Base-by-base conservation (phyloP, 1,140 invertebrate genomes). In the Eupristina koningsbergeri region DNA sequence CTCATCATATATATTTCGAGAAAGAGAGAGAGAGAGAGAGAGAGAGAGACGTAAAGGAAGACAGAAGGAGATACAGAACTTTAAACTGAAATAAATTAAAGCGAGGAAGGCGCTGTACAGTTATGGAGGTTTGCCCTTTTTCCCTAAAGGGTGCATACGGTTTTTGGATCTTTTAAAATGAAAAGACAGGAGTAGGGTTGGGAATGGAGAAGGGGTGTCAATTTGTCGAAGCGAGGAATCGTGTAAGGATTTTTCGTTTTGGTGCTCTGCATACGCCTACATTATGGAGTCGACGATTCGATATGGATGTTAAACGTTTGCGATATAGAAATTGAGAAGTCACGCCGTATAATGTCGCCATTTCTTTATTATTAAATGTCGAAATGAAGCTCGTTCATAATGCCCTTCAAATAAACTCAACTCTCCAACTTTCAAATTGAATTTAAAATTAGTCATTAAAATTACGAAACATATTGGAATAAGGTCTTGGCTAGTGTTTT, bases 81-180 rank as follows among this genome's bases (percentile, higher is more conserved):
- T 92, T 92, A 91, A 92, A 92, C 87, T 89, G 87, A 90, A 91
- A 91, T 91, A 91, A 92, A 91, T 92, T 89, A 89, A 89, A 89
- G 86, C 85, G 86, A 89, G 31, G 75, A 50, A 61, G 84, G 64
- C 17, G 15, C 29, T 34, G 22, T 36, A 36, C 36, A 67, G 64
- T 19, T 13, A 3, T 19, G 11, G 29, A 29, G 17, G 15, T 29
- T 1, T 5, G 15, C 41, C 74, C 74, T 34, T 50, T 50, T 31
- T 74, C n/a, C 1, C 73, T 8, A 17, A 76, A 64, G 86, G 87
- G 85, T 81, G 85, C 86, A 86, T 87, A 85, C 85, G 77, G 80
- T 86, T 87, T 86, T 64, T 29, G 67, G 80, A 81, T 31, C 19
- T 58, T 61, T 76, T 61, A 64, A 64, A 82, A 76, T 76, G 45